Base-by-base conservation (phyloP, 2,888 invertebrate genomes). In the Oligia strigilis region DNA sequence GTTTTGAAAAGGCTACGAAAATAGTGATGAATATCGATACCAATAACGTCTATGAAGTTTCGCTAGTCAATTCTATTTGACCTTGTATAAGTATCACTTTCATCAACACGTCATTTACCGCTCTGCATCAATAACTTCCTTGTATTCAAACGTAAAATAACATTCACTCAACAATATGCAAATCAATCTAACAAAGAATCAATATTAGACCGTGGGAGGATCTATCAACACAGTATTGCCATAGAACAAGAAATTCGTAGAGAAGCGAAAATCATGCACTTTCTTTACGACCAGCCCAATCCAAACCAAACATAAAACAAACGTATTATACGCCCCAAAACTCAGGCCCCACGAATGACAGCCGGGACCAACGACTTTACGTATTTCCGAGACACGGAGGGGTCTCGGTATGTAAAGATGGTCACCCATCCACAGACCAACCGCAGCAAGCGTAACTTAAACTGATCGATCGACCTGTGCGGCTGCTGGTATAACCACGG, bases 201-300 rank as follows among this genome's bases (percentile, higher is more conserved):
- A 74, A 76, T 76, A 85, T 43, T 36, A 11, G 65, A 70, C 80
- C 88, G 88, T 88, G 87, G 78, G 88, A 86, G 76, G 78, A 79
- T 43, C 67, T 81, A 78, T 87, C 81, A 81, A 84, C 81, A 78
- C 70, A 75, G 76, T 78, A 49, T 72, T 64, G 40, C 46, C 55
- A 75, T 19, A 84, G 62, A 72, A 13, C 14, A 19, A 29, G 11
- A 4, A 62, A 81, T n/a, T 29, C 4, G 3, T 55, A 69, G 55
- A 78, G 64, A 49, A 40, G 40, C 2, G 19, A 13, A 46, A 36
- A 11, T 17, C 2, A 8, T 14, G 6, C 29, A 11, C 4, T 36
- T 62, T 77, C 2, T 19, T 23, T 58, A 58, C 58, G 9, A 23
- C 58, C 23, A 9, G 11, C 11, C 3, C 9, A 58, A 58, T 58